Evolutionary conservation across 2,113 vertebrate genomes (phyloP).

Genomic region (Heptranchias perlo): DNA sequence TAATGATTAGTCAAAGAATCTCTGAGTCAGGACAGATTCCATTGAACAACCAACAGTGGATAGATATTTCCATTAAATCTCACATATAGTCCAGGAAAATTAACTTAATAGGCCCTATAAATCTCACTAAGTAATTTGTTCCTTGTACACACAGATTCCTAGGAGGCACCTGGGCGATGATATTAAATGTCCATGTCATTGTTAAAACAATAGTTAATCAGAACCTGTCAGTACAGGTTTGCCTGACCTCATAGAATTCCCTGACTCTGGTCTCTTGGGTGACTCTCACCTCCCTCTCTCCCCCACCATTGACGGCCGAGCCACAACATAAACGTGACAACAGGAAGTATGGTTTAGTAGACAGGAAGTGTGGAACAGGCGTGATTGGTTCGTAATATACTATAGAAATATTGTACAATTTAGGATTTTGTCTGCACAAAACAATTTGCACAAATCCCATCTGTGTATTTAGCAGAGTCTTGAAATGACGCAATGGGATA

Average conservation of each 20-base stretch:
- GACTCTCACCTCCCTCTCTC: not conserved
- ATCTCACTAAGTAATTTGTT: not conserved
- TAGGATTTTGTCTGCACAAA: not conserved
- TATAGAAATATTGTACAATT: not conserved
- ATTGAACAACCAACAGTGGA: not conserved
- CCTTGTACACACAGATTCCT: not conserved
- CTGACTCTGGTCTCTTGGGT: not conserved
- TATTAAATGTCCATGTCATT: not conserved
- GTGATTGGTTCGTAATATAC: not conserved
- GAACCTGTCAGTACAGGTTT: too few species aligned
- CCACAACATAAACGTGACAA: not conserved
- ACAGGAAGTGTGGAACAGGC: too few species aligned
- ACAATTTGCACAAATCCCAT: not conserved
- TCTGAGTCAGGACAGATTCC: not conserved
- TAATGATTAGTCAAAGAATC: not conserved
- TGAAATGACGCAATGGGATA: not conserved
- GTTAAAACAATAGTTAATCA: not conserved
- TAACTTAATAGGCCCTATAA: not conserved
- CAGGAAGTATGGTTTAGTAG: too few species aligned
- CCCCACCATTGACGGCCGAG: too few species aligned
- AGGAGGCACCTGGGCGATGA: not conserved
- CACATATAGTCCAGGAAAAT: not conserved
- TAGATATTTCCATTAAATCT: not conserved
- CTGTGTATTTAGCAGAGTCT: not conserved
- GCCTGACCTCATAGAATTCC: too few species aligned